These are phyloP conservation scores for Recurvirostra avosetta DNA, from an alignment of 2,113 vertebrate species.

Conservation along the genomic window DNA sequence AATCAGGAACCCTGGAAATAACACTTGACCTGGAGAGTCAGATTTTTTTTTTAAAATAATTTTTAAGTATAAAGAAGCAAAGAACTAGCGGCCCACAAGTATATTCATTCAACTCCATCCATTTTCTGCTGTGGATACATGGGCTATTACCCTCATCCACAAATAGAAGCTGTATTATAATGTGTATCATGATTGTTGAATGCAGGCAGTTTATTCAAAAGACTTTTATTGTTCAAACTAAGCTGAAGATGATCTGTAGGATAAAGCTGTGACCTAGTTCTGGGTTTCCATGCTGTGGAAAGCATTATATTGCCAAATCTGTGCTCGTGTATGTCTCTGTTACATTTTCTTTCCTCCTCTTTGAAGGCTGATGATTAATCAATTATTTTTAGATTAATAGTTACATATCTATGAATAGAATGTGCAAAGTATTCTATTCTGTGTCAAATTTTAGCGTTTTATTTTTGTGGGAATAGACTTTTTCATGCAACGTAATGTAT, in stretches of 20 bases:
- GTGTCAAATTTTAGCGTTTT: neutral
- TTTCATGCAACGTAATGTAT: neutral
- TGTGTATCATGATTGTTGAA: neutral
- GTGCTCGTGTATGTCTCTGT: neutral
- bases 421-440: neutral
- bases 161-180: no score
- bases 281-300: neutral
- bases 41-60: neutral
- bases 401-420: neutral
- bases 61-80: neutral
- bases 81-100: neutral
- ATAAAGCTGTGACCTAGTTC: conserved; percentile 14
- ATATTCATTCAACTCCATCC: neutral
- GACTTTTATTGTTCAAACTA: conserved; percentile 26
- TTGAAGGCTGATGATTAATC: neutral
- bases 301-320: neutral
- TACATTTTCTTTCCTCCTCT: neutral
- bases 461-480: neutral
- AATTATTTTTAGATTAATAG: neutral
- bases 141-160: neutral
- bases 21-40: neutral
- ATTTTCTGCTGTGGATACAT: neutral
- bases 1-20: neutral
- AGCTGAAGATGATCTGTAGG: conserved; percentile 15
- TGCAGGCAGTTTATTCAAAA: conserved; percentile 17